phyloP scores from a whole-genome alignment of 2,113 vertebrate genomes.

The Glareola pratincola region DNA sequence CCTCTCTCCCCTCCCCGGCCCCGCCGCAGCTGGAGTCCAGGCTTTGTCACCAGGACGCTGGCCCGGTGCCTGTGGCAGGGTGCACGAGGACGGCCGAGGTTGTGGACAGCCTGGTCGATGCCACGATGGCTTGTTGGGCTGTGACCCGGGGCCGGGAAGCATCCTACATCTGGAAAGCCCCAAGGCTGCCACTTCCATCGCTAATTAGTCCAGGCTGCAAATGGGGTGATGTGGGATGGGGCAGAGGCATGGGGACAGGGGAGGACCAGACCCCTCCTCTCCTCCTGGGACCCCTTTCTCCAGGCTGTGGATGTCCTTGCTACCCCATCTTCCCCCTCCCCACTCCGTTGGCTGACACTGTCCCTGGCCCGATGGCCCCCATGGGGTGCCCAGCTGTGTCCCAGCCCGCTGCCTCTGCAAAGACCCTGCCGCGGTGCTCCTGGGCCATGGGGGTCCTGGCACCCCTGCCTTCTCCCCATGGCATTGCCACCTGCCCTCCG shows the following conservation, averaged over 20 bases:
- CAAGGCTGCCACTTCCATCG: accelerated
- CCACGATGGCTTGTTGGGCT: accelerated
- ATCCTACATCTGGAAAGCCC: background rate
- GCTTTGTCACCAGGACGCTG: background rate
- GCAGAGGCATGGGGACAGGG: accelerated
- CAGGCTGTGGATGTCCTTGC: background rate
- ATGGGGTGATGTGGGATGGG: background rate
- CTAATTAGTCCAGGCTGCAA: background rate
- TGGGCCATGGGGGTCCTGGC: accelerated
- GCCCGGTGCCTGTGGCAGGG: background rate
- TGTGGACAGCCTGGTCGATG: accelerated
- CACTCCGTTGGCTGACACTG: accelerated
- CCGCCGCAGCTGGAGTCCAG: background rate
- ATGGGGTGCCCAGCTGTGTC: background rate
- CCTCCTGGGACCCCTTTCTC: background rate
- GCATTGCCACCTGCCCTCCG: background rate
- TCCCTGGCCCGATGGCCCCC: background rate
- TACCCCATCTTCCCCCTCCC: accelerated
- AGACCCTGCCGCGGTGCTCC: accelerated
- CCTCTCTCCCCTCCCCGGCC: accelerated
- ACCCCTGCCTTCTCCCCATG: background rate
- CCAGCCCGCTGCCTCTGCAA: accelerated
- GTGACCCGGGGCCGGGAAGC: accelerated
- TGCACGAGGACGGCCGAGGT: accelerated
- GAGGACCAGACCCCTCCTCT: background rate